A percentile compares a stretch with the other conserved stretches of the same genome.
Evolutionary conservation across 2,888 invertebrate species (phyloP).

Genomic region (Leptogaster cylindrica): DNA sequence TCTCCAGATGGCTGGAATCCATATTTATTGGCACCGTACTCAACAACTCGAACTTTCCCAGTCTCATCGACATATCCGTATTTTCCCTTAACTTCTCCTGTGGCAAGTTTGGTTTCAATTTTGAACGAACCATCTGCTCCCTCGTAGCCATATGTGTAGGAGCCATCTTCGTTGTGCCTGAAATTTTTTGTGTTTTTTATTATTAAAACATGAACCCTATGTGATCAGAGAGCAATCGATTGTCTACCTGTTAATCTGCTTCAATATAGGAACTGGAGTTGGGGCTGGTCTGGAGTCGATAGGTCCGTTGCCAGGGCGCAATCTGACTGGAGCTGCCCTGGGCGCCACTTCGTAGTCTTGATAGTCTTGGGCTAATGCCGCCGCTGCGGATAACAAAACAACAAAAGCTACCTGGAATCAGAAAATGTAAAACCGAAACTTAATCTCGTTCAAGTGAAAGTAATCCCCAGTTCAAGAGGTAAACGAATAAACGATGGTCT

Average conservation of each 20-base stretch:
- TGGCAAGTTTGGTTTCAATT: slow-evolving; percentile 82
- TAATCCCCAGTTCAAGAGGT: neutral
- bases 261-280: slow-evolving; percentile 78
- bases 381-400: slow-evolving; percentile 52
- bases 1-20: slow-evolving; percentile 88
- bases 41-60: slow-evolving; percentile 81
- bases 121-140: slow-evolving; percentile 88
- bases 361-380: slow-evolving; percentile 58
- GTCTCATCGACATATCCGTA: slow-evolving; percentile 87
- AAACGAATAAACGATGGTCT: neutral
- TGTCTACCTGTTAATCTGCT: slow-evolving; percentile 80
- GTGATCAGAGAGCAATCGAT: neutral
- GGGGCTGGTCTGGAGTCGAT: slow-evolving; percentile 54
- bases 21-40: slow-evolving; percentile 87
- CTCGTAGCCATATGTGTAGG: slow-evolving; percentile 90
- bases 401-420: slow-evolving; percentile 55
- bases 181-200: neutral
- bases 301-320: slow-evolving; percentile 53
- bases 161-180: slow-evolving; percentile 88
- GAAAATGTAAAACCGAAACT: too few species aligned
- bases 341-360: slow-evolving; percentile 59
- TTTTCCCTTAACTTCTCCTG: slow-evolving; percentile 87
- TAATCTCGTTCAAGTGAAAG: neutral
- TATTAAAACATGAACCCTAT: slow-evolving; percentile 50
- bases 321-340: slow-evolving; percentile 56